A percentile compares a stretch with the other conserved stretches of the same genome.
Evolutionary conservation across 1,140 invertebrate species (phyloP).

Genomic region (Leptinotarsa lineolata): DNA sequence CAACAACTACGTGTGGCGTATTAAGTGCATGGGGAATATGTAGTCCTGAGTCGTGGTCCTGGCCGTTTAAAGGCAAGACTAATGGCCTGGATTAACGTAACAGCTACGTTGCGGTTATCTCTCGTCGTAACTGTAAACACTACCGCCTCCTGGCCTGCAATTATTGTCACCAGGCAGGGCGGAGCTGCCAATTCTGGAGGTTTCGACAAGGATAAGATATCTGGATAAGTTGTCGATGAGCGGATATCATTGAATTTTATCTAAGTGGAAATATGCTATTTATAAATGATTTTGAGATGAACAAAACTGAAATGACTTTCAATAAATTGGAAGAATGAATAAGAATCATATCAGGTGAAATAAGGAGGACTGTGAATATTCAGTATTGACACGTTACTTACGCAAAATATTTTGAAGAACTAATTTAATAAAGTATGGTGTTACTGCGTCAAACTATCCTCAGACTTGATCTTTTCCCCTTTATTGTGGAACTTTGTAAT

Average conservation of each 20-base stretch:
- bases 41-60: conserved; percentile 7
- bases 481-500: neutral
- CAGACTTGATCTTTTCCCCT: neutral
- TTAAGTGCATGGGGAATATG: conserved; percentile 7
- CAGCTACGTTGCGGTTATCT: conserved; percentile 26
- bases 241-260: no score
- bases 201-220: no score
- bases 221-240: no score
- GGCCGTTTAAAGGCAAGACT: conserved; percentile 15
- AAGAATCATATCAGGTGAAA: no score
- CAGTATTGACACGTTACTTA: neutral
- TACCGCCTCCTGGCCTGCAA: neutral
- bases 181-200: neutral
- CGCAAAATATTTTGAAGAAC: no score
- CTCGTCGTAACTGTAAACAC: conserved; percentile 25
- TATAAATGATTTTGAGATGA: no score
- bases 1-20: conserved; percentile 9
- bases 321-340: no score
- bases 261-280: no score
- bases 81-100: conserved; percentile 28
- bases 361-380: neutral
- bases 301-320: no score
- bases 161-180: conserved; percentile 10
- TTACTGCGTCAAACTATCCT: no score
- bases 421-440: no score